Conservation (phyloP, 2,888 invertebrate species). For the Catocala sponsa region DNA sequence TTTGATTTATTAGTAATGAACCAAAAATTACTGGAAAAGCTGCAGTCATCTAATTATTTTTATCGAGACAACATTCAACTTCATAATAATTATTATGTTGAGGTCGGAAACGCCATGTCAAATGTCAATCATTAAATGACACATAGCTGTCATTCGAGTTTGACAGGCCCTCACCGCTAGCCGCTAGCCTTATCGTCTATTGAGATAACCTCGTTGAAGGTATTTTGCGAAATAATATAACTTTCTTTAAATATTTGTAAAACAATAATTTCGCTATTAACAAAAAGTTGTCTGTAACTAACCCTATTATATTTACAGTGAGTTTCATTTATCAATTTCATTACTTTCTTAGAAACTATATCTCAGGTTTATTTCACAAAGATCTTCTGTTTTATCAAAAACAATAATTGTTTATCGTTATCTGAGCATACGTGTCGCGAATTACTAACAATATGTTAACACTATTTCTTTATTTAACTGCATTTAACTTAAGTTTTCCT, state of each 20-base stretch:
- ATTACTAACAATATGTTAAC: neutral
- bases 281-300: slow-evolving; percentile 3
- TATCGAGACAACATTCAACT: too few species aligned
- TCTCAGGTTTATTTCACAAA: slow-evolving; percentile 15
- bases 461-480: neutral
- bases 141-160: slow-evolving; percentile 12
- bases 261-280: slow-evolving; percentile 5
- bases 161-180: slow-evolving; percentile 21
- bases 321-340: slow-evolving; percentile 14
- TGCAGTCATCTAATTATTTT: too few species aligned
- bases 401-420: slow-evolving; percentile 29
- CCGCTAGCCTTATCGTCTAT: neutral
- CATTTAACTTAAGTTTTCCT: neutral
- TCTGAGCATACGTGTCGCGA: slow-evolving; percentile 9
- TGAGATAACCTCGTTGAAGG: slow-evolving; percentile 29
- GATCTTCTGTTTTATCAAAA: slow-evolving; percentile 12
- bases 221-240: slow-evolving; percentile 23
- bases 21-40: too few species aligned
- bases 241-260: slow-evolving; percentile 13
- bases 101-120: too few species aligned
- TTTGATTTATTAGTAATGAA: too few species aligned
- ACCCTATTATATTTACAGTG: slow-evolving; percentile 7
- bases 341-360: slow-evolving; percentile 4
- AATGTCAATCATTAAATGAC: too few species aligned
- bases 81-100: too few species aligned